phyloP scores from a whole-genome alignment of 2,113 vertebrate species.

The Eulemur rufifrons region DNA sequence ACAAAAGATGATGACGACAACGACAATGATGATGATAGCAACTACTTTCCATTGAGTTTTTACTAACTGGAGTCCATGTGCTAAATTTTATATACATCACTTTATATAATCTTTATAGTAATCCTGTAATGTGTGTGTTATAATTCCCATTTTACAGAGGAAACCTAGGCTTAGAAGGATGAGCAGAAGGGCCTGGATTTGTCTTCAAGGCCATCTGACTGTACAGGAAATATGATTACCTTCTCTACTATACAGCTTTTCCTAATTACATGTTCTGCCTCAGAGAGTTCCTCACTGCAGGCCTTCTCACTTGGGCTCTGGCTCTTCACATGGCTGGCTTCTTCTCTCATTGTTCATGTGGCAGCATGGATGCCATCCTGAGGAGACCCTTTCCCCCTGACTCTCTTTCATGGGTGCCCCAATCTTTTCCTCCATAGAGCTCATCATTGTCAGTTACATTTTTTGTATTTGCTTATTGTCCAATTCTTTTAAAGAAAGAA shows the following conservation, averaged over 20 bases:
- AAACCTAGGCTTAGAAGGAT: neutral
- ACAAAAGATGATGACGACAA: no score
- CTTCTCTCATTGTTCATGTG: neutral
- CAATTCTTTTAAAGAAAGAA: neutral
- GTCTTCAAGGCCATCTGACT: neutral
- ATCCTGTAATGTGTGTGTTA: neutral
- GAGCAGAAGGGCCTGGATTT: neutral
- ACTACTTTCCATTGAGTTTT: neutral
- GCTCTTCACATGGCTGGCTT: neutral
- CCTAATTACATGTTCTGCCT: neutral
- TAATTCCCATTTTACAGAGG: neutral
- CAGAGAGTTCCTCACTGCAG: neutral
- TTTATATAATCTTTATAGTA: neutral
- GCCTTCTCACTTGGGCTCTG: neutral
- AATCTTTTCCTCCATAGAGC: neutral
- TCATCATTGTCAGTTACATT: neutral
- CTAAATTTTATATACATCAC: neutral
- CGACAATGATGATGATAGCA: neutral
- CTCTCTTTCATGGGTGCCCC: neutral
- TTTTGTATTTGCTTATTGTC: neutral
- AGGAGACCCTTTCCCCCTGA: neutral
- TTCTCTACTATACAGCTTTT: neutral
- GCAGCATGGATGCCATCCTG: neutral
- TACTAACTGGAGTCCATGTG: neutral
- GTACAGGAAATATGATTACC: neutral